Conservation (phyloP, 2,797 vertebrate species). For the Arremon aurantiirostris region DNA sequence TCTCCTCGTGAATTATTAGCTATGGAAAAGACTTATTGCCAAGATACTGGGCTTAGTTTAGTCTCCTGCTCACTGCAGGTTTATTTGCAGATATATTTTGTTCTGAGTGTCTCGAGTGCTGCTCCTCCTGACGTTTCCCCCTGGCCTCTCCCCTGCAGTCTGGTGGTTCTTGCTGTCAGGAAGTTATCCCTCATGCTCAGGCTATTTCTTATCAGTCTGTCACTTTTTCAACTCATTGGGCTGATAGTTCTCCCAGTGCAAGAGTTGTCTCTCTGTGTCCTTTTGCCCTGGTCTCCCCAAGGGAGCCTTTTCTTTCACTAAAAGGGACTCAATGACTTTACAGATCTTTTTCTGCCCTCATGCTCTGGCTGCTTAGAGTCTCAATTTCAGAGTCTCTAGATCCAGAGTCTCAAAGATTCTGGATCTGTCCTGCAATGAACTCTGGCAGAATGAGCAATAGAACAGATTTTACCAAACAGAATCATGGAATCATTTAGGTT, state of each 20-base stretch:
- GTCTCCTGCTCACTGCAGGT: slow-evolving; percentile 11
- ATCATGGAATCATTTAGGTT: not conserved
- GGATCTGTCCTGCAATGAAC: not conserved
- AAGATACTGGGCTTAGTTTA: not conserved
- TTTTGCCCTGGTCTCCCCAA: not conserved
- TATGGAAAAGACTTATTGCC: not conserved
- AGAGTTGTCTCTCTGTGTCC: not conserved
- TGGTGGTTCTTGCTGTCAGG: slow-evolving; percentile 41
- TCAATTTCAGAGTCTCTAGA: not conserved
- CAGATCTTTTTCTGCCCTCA: not conserved
- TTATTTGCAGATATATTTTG: not conserved
- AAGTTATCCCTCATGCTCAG: slow-evolving; percentile 50
- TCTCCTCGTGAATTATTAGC: slow-evolving; percentile 1
- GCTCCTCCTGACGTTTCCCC: not conserved
- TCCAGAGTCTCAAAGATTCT: not conserved
- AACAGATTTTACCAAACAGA: not conserved
- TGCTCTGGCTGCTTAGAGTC: not conserved
- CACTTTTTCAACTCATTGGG: slow-evolving; percentile 53
- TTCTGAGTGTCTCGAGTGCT: not conserved
- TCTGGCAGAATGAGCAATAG: not conserved
- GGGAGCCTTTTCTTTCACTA: not conserved
- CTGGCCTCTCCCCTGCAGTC: not conserved
- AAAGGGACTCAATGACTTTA: not conserved
- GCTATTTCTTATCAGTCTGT: slow-evolving; percentile 54
- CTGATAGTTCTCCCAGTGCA: slow-evolving; percentile 35